Conservation (phyloP, 1,140 invertebrate genomes). For the Nautilus pompilius region DNA sequence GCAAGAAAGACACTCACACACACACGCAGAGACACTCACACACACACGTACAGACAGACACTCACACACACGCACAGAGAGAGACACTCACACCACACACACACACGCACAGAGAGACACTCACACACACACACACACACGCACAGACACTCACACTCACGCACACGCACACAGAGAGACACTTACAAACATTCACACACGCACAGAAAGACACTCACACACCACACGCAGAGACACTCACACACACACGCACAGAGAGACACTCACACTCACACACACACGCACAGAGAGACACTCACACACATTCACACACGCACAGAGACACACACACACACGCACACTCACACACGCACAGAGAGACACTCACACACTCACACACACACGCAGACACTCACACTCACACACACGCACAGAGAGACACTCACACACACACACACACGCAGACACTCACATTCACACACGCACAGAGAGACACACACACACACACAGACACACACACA, state of each 20-base stretch:
- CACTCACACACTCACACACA: background rate
- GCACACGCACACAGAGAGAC: slow-evolving; percentile 5
- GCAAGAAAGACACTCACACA: slow-evolving; percentile 7
- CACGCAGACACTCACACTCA: background rate
- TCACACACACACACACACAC: background rate
- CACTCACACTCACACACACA: slow-evolving; percentile 7
- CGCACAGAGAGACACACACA: slow-evolving; percentile 6
- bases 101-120: no score
- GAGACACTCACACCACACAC: no score
- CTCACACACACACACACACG: slow-evolving; percentile 6
- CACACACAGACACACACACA: slow-evolving; percentile 6
- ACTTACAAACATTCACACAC: slow-evolving; percentile 7
- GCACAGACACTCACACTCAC: slow-evolving; percentile 1
- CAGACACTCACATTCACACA: slow-evolving; percentile 7
- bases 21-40: slow-evolving; percentile 7
- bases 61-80: slow-evolving; percentile 5
- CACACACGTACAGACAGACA: slow-evolving; percentile 6
- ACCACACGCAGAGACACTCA: slow-evolving; percentile 5
- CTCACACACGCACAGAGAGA: slow-evolving; percentile 4
- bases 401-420: slow-evolving; percentile 8
- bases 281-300: background rate
- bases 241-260: slow-evolving; percentile 7
- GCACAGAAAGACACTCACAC: slow-evolving; percentile 3
- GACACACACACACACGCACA: slow-evolving; percentile 6
- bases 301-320: slow-evolving; percentile 3